Conservation (phyloP, 2,113 vertebrate genomes). For the Strigops habroptila region DNA sequence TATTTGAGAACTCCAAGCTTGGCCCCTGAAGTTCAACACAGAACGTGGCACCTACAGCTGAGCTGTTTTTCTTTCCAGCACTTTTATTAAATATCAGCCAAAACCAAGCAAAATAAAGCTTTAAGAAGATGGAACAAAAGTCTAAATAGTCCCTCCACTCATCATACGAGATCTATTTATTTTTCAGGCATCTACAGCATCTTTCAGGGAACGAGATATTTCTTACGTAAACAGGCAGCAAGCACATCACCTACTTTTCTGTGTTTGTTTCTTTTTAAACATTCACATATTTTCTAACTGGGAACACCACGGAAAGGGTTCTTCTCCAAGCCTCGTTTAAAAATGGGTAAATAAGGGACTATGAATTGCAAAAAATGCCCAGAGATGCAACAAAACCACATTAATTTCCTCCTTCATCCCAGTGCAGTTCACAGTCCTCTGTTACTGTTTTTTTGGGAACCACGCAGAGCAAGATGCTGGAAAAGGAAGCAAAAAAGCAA, state of each 20-base stretch:
- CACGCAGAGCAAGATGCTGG: background rate
- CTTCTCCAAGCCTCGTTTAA: background rate
- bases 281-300: background rate
- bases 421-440: background rate
- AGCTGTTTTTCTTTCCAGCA: background rate
- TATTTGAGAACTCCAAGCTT: background rate
- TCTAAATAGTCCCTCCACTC: background rate
- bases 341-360: background rate
- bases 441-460: background rate
- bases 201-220: background rate
- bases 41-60: background rate
- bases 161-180: background rate
- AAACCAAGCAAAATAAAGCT: background rate
- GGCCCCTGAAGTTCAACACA: background rate
- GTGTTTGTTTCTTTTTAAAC: background rate
- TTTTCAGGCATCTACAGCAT: background rate
- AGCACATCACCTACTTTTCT: background rate
- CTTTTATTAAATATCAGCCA: background rate
- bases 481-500: background rate
- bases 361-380: background rate
- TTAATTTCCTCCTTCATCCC: background rate
- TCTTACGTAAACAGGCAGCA: background rate
- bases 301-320: background rate
- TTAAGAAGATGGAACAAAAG: background rate
- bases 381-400: background rate